Percentiles rank a stretch among this genome's conserved stretches.
phyloP scores from a whole-genome alignment of 2,797 vertebrate species.

The Adrianichthys oophorus region DNA sequence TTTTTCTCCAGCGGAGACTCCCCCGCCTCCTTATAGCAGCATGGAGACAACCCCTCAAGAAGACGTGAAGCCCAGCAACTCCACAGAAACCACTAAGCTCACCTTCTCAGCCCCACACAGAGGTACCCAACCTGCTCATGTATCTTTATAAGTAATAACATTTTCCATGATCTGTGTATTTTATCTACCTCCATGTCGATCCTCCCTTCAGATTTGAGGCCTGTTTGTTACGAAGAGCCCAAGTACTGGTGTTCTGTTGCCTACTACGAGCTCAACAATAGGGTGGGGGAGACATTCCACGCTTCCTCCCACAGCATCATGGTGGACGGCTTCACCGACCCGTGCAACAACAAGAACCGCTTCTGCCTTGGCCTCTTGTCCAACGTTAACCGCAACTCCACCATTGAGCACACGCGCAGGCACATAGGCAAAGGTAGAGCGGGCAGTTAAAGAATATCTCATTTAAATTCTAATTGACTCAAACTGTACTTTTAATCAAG shows the following conservation, averaged over 20 bases:
- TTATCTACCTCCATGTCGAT: not conserved
- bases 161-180: not conserved
- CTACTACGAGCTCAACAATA: conserved; percentile 97
- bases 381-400: conserved; percentile 97
- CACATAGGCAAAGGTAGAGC: conserved; percentile 95
- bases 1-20: conserved; percentile 80
- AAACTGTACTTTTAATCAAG: no score
- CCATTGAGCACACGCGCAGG: conserved; percentile 94
- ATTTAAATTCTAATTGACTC: no score
- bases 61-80: conserved; percentile 81
- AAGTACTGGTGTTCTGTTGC: conserved; percentile 97
- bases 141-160: no score
- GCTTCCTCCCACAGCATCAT: conserved; percentile 91
- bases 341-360: conserved; percentile 94
- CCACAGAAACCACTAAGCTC: conserved; percentile 79
- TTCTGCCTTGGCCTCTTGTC: conserved; percentile 97
- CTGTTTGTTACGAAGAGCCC: conserved; percentile 95
- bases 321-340: conserved; percentile 97
- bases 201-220: conserved; percentile 82
- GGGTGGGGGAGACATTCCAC: conserved; percentile 95
- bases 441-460: no score
- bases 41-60: conserved; percentile 82
- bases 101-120: conserved; percentile 84
- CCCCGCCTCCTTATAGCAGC: conserved; percentile 86
- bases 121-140: conserved; percentile 68